Evolutionary conservation across 2,797 vertebrate genomes (phyloP).

Genomic region (Cephalopachus bancanus): DNA sequence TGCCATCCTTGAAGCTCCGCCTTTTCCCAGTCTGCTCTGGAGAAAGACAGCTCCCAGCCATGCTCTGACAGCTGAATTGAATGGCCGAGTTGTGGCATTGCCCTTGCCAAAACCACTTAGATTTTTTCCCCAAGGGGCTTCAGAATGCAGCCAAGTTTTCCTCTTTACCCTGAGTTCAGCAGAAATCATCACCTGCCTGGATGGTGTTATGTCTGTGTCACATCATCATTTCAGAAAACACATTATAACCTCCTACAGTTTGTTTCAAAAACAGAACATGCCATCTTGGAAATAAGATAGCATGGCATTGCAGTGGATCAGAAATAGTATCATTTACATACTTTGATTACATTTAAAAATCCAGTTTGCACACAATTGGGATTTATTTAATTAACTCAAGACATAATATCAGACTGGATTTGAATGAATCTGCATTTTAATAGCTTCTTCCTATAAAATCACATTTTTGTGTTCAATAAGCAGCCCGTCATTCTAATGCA

Average conservation of each 20-base stretch:
- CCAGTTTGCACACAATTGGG: constrained; percentile 47
- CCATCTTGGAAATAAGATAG: constrained; percentile 4
- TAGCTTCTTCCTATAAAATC: constrained; percentile 50
- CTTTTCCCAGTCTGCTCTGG: constrained; percentile 1
- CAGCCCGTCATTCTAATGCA: background rate
- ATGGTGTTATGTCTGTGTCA: background rate
- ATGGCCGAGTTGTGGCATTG: background rate
- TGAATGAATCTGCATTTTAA: constrained; percentile 64
- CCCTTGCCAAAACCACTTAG: constrained; percentile 57
- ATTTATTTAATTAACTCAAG: constrained; percentile 75
- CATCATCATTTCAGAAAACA: constrained; percentile 6
- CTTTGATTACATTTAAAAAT: constrained; percentile 74
- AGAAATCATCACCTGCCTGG: constrained; percentile 52
- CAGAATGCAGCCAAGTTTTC: background rate
- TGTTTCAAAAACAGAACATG: background rate
- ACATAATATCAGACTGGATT: constrained; percentile 40
- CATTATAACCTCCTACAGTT: background rate
- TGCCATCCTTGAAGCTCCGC: background rate
- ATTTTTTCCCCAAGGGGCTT: background rate
- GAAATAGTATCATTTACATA: constrained; percentile 8
- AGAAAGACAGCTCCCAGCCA: background rate
- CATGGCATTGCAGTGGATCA: background rate
- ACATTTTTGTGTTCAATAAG: constrained; percentile 9
- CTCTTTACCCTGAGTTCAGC: constrained; percentile 43
- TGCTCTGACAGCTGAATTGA: background rate